These are phyloP conservation scores for Ischnura elegans DNA, from an alignment of 2,888 invertebrate species.

Conservation along the genomic window DNA sequence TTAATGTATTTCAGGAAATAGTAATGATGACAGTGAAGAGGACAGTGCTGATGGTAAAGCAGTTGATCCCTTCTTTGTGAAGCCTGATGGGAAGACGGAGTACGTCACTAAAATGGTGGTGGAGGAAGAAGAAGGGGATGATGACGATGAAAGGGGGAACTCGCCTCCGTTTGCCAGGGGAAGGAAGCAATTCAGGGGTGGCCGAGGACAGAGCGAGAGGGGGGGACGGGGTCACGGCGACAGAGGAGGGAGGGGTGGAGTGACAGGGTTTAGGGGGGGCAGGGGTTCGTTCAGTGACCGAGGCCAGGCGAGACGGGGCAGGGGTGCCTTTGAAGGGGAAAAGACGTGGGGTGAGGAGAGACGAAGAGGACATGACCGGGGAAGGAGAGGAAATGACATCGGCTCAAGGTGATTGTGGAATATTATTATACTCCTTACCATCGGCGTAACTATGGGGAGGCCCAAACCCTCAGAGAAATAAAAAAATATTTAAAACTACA, in stretches of 20 bases:
- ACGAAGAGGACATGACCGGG: not conserved
- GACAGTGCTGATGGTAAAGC: not conserved
- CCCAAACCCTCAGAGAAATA: too few relatives aligned
- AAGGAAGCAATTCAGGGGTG: not conserved
- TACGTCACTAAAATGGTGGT: constrained; percentile 9
- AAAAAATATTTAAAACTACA: too few relatives aligned
- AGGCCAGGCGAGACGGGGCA: not conserved
- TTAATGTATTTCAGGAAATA: not conserved
- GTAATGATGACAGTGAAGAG: not conserved
- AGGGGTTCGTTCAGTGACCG: constrained; percentile 10
- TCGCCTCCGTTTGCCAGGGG: not conserved
- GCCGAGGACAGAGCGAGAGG: not conserved
- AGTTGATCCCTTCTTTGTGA: constrained; percentile 45
- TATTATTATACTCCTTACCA: too few relatives aligned
- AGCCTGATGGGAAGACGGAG: constrained; percentile 27
- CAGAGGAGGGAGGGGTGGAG: not conserved
- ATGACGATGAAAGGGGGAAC: not conserved
- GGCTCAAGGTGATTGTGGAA: not conserved
- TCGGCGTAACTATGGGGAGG: too few relatives aligned
- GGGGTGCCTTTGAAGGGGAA: not conserved
- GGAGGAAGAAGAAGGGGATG: not conserved
- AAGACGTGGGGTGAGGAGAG: not conserved
- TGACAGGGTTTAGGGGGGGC: not conserved
- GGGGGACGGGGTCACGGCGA: not conserved
- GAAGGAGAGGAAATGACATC: not conserved